Conservation (phyloP, 2,888 invertebrate genomes). For the Monopis laevigella region DNA sequence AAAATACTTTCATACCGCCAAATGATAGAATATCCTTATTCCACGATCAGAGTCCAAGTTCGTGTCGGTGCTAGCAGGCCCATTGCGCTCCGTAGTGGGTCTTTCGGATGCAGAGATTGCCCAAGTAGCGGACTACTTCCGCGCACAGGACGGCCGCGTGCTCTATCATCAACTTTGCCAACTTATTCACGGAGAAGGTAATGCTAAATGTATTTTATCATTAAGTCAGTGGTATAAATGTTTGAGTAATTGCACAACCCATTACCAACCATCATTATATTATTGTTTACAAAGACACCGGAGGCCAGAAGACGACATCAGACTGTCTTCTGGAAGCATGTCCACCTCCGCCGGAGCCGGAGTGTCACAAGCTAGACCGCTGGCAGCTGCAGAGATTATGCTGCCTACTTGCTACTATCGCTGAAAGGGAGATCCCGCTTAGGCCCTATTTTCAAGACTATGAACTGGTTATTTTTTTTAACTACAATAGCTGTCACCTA, state of each 20-base stretch:
- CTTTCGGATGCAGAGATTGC: constrained; percentile 77
- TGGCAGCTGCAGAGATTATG: constrained; percentile 74
- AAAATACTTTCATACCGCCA: too few species aligned
- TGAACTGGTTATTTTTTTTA: constrained; percentile 72
- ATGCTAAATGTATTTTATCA: constrained; percentile 13
- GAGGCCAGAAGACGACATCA: neutral
- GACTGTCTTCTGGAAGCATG: constrained; percentile 28
- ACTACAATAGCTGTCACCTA: too few species aligned
- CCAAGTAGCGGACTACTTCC: constrained; percentile 80
- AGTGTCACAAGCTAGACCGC: constrained; percentile 71
- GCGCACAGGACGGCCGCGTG: constrained; percentile 80
- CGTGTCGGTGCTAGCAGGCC: constrained; percentile 74
- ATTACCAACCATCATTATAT: neutral
- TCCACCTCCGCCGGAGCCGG: constrained; percentile 73
- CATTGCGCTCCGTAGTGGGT: constrained; percentile 72
- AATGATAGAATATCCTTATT: too few species aligned
- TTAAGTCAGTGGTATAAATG: neutral
- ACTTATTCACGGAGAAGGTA: constrained; percentile 75
- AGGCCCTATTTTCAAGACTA: constrained; percentile 81
- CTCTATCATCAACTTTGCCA: constrained; percentile 80
- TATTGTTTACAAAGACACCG: neutral
- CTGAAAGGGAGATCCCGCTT: constrained; percentile 71
- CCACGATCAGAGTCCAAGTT: constrained; percentile 72
- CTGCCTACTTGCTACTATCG: constrained; percentile 78
- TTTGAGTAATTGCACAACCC: neutral